A percentile compares a stretch with the other conserved stretches of the same genome.
Evolutionary conservation across 2,113 vertebrate genomes (phyloP).

Genomic region (Menura novaehollandiae): DNA sequence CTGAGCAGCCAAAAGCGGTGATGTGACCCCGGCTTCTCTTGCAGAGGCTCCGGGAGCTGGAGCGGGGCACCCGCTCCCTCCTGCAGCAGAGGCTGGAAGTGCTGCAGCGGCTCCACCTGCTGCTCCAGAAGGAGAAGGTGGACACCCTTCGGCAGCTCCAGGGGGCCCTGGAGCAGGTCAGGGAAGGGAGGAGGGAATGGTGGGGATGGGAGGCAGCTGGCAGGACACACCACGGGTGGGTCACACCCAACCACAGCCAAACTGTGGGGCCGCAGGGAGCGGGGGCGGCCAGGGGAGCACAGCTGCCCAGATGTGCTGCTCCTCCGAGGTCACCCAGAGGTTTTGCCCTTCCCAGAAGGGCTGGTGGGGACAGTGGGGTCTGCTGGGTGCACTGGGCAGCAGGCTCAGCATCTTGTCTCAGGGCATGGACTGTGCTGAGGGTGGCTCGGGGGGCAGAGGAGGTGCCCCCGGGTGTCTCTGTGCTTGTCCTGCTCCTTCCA

Average conservation of each 20-base stretch:
- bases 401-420: neutral
- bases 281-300: neutral
- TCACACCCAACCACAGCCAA: neutral
- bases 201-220: accelerated
- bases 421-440: neutral
- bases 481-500: neutral
- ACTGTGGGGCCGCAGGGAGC: neutral
- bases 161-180: conserved; percentile 66
- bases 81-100: conserved; percentile 58
- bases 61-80: conserved; percentile 25
- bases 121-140: conserved; percentile 66
- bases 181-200: neutral
- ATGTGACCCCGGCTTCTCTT: accelerated
- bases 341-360: neutral
- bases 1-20: neutral
- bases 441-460: neutral
- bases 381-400: neutral
- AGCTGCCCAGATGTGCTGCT: neutral
- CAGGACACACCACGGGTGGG: accelerated
- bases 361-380: neutral
- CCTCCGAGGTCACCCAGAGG: neutral
- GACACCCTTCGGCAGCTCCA: conserved; percentile 41
- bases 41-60: conserved; percentile 70
- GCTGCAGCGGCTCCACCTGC: conserved; percentile 11
- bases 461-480: too few relatives aligned